These are phyloP conservation scores for Montifringilla adamsi DNA, from an alignment of 2,113 vertebrate species.

Conservation along the genomic window DNA sequence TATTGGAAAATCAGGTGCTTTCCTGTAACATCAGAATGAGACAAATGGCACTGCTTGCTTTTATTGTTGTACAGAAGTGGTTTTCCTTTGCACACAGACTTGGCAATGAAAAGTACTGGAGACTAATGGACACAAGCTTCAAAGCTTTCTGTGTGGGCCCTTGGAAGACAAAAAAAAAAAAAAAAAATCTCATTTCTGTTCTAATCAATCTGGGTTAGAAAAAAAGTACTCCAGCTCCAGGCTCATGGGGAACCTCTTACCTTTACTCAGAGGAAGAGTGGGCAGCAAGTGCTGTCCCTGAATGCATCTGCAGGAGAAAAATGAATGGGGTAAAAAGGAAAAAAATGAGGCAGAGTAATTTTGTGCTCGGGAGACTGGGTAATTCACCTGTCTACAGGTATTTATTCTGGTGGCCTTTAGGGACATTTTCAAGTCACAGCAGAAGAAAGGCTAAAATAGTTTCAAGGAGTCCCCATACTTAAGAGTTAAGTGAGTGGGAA, in stretches of 20 bases:
- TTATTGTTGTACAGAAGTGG: background rate
- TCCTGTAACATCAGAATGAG: background rate
- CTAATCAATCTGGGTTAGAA: background rate
- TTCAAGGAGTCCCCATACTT: background rate
- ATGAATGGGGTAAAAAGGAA: background rate
- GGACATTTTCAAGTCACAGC: constrained; percentile 13
- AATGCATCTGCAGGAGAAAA: background rate
- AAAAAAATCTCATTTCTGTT: background rate
- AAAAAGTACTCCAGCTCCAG: background rate
- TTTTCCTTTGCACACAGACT: constrained; percentile 9
- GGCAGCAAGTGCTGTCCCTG: background rate
- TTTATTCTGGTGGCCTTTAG: constrained; percentile 24
- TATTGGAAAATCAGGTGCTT: background rate
- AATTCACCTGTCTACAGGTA: background rate
- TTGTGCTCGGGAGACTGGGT: constrained; percentile 3
- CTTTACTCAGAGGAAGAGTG: background rate
- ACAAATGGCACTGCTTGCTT: constrained; percentile 29
- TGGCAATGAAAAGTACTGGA: constrained; percentile 16
- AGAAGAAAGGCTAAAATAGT: constrained; percentile 7
- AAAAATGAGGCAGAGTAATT: background rate
- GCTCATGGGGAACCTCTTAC: background rate
- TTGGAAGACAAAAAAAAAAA: background rate
- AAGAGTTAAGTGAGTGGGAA: background rate
- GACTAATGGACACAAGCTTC: constrained; percentile 17
- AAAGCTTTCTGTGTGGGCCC: background rate